A percentile compares a stretch with the other conserved stretches of the same genome.
Conservation (phyloP, 2,797 vertebrate genomes). For the Gadopsis marmoratus region DNA sequence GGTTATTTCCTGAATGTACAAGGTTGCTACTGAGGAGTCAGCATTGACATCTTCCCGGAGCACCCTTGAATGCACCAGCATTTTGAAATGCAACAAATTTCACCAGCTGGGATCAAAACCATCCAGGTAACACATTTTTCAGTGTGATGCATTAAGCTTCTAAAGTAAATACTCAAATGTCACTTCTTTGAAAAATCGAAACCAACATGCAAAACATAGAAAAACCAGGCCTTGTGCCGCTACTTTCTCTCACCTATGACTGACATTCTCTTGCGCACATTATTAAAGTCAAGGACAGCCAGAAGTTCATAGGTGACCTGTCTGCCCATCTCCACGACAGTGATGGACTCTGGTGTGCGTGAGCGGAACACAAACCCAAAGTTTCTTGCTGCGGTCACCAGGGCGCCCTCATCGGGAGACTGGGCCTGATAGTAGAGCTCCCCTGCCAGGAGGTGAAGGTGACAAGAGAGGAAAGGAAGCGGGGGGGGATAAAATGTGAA, state of each 20-base stretch:
- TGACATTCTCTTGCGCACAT: slow-evolving; percentile 95
- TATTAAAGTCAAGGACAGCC: slow-evolving; percentile 95
- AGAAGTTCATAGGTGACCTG: slow-evolving; percentile 88
- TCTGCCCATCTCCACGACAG: slow-evolving; percentile 89
- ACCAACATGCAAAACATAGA: not conserved
- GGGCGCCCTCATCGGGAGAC: slow-evolving; percentile 95
- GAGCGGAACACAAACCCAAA: slow-evolving; percentile 94
- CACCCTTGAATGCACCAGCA: not conserved
- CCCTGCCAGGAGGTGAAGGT: slow-evolving; percentile 76
- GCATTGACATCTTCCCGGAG: not conserved
- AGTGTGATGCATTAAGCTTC: not conserved
- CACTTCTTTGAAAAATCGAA: not conserved
- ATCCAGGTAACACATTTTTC: not conserved
- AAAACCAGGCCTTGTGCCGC: not conserved
- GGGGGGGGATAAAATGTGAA: too few species aligned
- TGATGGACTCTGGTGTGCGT: slow-evolving; percentile 91
- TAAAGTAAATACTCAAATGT: not conserved
- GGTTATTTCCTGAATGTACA: not conserved
- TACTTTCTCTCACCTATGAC: slow-evolving; percentile 88
- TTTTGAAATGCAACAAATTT: not conserved
- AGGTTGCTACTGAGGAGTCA: not conserved
- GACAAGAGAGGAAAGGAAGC: not conserved
- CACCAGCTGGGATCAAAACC: not conserved
- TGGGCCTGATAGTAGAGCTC: slow-evolving; percentile 93
- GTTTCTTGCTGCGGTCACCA: slow-evolving; percentile 94